Base-by-base conservation (phyloP, 2,113 vertebrate species). In the Pteruthius melanotis region DNA sequence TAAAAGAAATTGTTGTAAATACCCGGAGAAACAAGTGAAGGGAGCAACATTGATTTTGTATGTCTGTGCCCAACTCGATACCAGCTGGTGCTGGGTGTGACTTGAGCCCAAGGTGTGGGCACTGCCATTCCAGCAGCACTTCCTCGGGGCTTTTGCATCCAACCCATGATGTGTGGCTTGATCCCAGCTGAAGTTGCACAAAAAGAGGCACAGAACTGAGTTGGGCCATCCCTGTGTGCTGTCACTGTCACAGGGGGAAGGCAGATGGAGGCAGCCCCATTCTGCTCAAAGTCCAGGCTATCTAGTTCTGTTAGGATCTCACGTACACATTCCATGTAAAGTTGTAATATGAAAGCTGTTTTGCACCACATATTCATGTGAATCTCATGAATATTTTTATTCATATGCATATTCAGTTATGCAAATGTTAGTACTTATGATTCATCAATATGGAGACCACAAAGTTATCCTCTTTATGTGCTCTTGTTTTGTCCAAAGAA, bases 161-260 rank as follows among this genome's bases (percentile, higher is more conserved):
- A 49, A 0, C 9, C 31, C 18, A 15, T 4, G 47, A 19, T 7
- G 37, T 33, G 52, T 6, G 3, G 52, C 30, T 45, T 3, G 3
- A 44, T 50, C 44, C 61, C 56, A 42, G n/a, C 39, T 81, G 79
- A 50, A 15, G 17, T 0, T 54, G 69, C 66, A 60, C 47, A 42
- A 13, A 26, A 0, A 10, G 42, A 35, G n/a, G 19, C 77, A 28
- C 23, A 76, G 64, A 68, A 33, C 1, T 27, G 56, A 35, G 13
- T 22, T 35, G 85, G 31, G 47, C 47, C 21, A 6, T 8, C 27
- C 3, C 63, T 30, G 15, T 0, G 3, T n/a, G 76, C 70, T 69
- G 40, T 40, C 50, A 15, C 27, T 57, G 70, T 14, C 50, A 7
- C 22, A 3, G 56, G 40, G 35, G 30, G 19, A 40, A 27, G 52